These are phyloP conservation scores for Eleginops maclovinus DNA, from an alignment of 2,113 vertebrate species.

Conservation along the genomic window DNA sequence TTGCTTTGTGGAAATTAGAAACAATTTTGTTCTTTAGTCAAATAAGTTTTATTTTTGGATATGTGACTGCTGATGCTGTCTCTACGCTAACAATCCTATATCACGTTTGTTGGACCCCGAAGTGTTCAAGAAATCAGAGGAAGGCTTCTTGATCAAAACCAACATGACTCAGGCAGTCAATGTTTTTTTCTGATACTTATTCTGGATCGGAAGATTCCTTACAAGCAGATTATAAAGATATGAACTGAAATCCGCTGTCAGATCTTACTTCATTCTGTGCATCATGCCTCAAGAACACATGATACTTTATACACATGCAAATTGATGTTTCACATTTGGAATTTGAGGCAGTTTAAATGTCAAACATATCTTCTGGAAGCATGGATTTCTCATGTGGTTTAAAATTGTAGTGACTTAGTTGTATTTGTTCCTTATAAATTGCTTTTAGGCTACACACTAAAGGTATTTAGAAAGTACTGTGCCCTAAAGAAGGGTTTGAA, in stretches of 20 bases:
- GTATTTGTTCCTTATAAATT: background rate
- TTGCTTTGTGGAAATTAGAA: background rate
- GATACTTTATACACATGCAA: background rate
- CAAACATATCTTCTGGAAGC: background rate
- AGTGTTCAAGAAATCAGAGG: slow-evolving; percentile 26
- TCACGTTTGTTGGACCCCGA: background rate
- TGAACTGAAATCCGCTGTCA: background rate
- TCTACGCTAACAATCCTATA: background rate
- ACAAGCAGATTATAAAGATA: slow-evolving; percentile 12
- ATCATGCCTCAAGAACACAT: background rate
- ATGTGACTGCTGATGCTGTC: slow-evolving; percentile 22
- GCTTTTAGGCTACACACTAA: background rate
- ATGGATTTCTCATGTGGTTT: background rate
- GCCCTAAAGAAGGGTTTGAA: background rate
- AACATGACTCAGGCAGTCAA: background rate
- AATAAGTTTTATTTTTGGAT: slow-evolving; percentile 7
- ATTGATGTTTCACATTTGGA: background rate
- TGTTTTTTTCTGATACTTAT: slow-evolving; percentile 23
- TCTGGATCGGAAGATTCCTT: slow-evolving; percentile 21
- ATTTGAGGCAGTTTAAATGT: background rate
- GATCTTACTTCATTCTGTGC: background rate
- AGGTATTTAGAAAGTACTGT: background rate
- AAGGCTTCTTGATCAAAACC: slow-evolving; percentile 30
- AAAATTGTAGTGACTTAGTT: background rate
- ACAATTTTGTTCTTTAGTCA: slow-evolving; percentile 15